A percentile compares a stretch with the other conserved stretches of the same genome.
Conservation (phyloP, 1,140 invertebrate species). For the Cydia splendana region DNA sequence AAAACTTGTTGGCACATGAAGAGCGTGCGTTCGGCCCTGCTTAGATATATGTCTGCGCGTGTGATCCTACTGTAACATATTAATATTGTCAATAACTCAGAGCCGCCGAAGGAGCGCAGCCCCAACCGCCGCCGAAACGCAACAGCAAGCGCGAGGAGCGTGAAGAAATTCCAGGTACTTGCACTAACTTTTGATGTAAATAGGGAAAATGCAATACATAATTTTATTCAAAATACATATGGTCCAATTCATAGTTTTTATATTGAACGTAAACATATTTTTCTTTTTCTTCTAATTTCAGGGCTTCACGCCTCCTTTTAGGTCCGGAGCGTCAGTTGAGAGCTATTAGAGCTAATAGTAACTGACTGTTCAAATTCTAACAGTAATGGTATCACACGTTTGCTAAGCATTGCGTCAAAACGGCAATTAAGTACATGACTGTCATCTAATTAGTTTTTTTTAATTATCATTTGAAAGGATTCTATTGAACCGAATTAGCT, state of each 20-base stretch:
- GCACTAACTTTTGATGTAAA: constrained; percentile 11
- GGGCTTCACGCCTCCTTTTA: too few relatives aligned
- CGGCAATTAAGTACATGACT: too few relatives aligned
- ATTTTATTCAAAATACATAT: not conserved
- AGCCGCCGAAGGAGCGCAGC: constrained; percentile 75
- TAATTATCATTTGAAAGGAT: too few relatives aligned
- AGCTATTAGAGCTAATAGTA: too few relatives aligned
- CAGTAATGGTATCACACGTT: too few relatives aligned
- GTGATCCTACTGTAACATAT: constrained; percentile 16
- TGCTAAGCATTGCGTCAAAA: too few relatives aligned
- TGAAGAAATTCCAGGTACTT: constrained; percentile 78
- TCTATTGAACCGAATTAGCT: not conserved
- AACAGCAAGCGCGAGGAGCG: constrained; percentile 78
- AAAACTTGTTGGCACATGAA: not conserved
- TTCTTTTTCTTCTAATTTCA: too few relatives aligned
- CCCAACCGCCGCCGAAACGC: constrained; percentile 80
- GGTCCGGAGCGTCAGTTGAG: too few relatives aligned
- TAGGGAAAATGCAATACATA: constrained; percentile 9
- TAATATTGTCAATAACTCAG: constrained; percentile 45
- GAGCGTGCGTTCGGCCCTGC: not conserved
- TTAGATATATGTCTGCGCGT: constrained; percentile 3
- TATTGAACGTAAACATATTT: too few relatives aligned
- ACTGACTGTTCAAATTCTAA: too few relatives aligned
- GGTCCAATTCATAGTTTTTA: too few relatives aligned
- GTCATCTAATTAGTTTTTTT: too few relatives aligned